Evolutionary conservation across 2,113 vertebrate species (phyloP).

Genomic region (Cinclus mexicanus): DNA sequence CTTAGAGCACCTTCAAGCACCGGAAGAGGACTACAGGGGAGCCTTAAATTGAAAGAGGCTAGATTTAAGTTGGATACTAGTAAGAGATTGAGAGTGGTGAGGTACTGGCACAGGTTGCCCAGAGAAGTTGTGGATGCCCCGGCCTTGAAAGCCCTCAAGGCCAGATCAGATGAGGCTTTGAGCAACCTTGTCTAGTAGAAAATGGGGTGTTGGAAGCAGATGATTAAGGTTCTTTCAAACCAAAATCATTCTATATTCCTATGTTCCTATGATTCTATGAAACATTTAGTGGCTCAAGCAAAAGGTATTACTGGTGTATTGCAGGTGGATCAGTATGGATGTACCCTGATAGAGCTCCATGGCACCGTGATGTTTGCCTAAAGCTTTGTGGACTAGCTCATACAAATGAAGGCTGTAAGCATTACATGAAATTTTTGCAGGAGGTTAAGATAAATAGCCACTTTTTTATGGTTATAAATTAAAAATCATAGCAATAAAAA

Average conservation of each 20-base stretch:
- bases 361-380: background rate
- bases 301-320: background rate
- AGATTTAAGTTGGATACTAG: background rate
- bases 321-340: background rate
- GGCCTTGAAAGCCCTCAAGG: background rate
- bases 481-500: background rate
- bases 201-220: background rate
- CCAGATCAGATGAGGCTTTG: background rate
- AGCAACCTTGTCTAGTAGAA: background rate
- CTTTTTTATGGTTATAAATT: background rate
- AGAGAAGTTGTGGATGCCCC: background rate
- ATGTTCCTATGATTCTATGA: background rate
- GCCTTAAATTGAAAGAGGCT: background rate
- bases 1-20: background rate
- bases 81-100: background rate
- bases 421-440: background rate
- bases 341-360: background rate
- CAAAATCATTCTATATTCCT: background rate
- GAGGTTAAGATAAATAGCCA: background rate
- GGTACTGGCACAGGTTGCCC: rapidly evolving
- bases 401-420: background rate
- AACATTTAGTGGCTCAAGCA: background rate
- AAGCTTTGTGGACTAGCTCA: background rate
- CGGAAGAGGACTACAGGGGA: background rate
- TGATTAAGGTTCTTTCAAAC: background rate